A percentile compares a stretch with the other conserved stretches of the same genome.
These are phyloP conservation scores for Ceuthmochares aereus DNA, from an alignment of 2,113 vertebrate genomes.

Conservation along the genomic window DNA sequence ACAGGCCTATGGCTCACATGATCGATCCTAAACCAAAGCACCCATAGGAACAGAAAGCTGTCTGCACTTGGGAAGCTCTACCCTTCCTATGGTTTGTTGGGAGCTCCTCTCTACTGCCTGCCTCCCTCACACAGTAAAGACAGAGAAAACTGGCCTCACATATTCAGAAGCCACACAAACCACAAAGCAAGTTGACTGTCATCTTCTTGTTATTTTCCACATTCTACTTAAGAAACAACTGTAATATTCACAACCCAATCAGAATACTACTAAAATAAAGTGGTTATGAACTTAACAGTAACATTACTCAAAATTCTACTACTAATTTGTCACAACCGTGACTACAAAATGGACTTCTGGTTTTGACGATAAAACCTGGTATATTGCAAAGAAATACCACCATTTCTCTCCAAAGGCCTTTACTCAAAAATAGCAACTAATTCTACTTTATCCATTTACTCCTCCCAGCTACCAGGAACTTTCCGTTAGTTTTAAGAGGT, in stretches of 20 bases:
- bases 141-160: neutral
- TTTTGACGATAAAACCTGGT: neutral
- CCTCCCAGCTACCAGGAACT: neutral
- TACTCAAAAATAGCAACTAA: neutral
- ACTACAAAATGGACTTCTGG: neutral
- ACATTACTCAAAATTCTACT: neutral
- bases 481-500: neutral
- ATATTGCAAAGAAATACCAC: neutral
- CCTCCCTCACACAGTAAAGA: neutral
- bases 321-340: neutral
- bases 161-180: neutral
- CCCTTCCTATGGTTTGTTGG: neutral
- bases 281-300: neutral
- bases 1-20: neutral
- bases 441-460: neutral
- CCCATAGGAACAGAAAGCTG: neutral
- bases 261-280: neutral
- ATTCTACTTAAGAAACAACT: neutral
- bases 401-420: neutral
- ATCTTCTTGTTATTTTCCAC: neutral
- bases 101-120: neutral
- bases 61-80: neutral
- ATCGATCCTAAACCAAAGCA: neutral
- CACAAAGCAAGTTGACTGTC: accelerated
- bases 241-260: neutral